Conservation (phyloP, 2,113 vertebrate species). For the Macheiramphus alcinus region DNA sequence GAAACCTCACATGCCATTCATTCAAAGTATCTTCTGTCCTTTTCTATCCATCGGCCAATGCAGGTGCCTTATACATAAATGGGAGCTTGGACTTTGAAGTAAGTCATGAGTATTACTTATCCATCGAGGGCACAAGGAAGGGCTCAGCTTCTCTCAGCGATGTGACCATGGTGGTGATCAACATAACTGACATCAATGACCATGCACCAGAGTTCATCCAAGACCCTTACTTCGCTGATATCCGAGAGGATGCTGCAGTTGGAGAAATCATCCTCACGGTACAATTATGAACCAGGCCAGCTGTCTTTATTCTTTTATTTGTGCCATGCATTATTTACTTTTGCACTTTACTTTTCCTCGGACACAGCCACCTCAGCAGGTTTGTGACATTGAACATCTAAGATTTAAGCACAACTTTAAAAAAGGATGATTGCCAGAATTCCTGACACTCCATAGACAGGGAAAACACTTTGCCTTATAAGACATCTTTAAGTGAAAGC, state of each 20-base stretch:
- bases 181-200: constrained; percentile 91
- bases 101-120: constrained; percentile 83
- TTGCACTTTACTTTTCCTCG: neutral
- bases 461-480: neutral
- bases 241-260: constrained; percentile 81
- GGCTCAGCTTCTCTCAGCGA: constrained; percentile 82
- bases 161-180: constrained; percentile 84
- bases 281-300: neutral
- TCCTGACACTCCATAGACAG: neutral
- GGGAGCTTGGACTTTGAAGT: constrained; percentile 88
- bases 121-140: constrained; percentile 85
- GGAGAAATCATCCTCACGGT: constrained; percentile 86
- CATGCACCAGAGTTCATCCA: constrained; percentile 82
- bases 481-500: neutral
- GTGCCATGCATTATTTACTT: neutral
- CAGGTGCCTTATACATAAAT: constrained; percentile 78
- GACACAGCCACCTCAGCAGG: neutral
- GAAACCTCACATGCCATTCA: neutral
- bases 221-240: constrained; percentile 73
- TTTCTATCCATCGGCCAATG: neutral
- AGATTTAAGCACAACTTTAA: neutral
- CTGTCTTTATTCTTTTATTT: neutral
- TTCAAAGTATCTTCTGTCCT: neutral
- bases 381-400: neutral
- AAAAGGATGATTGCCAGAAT: neutral